A percentile compares a stretch with the other conserved stretches of the same genome.
phyloP scores from a whole-genome alignment of 1,140 invertebrate species.

The Contarinia nasturtii region DNA sequence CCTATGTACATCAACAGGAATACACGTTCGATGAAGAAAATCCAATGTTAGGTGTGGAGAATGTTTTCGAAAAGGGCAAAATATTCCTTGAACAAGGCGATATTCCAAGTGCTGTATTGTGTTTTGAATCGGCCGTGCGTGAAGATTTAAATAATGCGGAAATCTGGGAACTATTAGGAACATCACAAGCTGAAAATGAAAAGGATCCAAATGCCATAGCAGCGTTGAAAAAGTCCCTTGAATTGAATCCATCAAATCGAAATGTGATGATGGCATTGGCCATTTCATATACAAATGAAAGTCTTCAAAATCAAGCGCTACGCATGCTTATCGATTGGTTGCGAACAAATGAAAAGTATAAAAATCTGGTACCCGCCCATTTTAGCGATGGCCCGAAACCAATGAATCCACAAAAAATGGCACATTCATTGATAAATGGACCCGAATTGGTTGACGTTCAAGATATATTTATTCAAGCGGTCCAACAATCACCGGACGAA shows the following conservation, averaged over 20 bases:
- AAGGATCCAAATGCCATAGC: conserved; percentile 76
- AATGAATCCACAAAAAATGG: conserved; percentile 4
- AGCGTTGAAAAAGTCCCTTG: conserved; percentile 69
- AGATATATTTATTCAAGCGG: conserved; percentile 70
- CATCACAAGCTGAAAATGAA: conserved; percentile 60
- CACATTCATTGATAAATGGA: conserved; percentile 15
- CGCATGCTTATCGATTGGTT: conserved; percentile 63
- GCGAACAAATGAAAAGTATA: conserved; percentile 66
- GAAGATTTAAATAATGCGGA: conserved; percentile 62
- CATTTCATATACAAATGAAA: conserved; percentile 92
- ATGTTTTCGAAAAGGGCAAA: conserved; percentile 75
- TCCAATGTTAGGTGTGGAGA: conserved; percentile 59
- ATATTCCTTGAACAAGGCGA: conserved; percentile 67
- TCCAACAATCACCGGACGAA: conserved; percentile 48
- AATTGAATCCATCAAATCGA: conserved; percentile 62
- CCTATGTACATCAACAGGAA: no score
- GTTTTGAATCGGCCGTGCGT: conserved; percentile 90
- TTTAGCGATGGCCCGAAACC: conserved; percentile 3
- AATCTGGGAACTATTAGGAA: conserved; percentile 66
- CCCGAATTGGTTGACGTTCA: conserved; percentile 40
- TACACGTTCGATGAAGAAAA: conserved; percentile 77
- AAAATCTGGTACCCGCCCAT: conserved; percentile 35
- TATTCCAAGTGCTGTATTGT: conserved; percentile 83
- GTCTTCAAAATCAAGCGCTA: conserved; percentile 54
- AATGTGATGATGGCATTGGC: conserved; percentile 77